Base-by-base conservation (phyloP, 2,888 invertebrate species). In the Cosmia pyralina region DNA sequence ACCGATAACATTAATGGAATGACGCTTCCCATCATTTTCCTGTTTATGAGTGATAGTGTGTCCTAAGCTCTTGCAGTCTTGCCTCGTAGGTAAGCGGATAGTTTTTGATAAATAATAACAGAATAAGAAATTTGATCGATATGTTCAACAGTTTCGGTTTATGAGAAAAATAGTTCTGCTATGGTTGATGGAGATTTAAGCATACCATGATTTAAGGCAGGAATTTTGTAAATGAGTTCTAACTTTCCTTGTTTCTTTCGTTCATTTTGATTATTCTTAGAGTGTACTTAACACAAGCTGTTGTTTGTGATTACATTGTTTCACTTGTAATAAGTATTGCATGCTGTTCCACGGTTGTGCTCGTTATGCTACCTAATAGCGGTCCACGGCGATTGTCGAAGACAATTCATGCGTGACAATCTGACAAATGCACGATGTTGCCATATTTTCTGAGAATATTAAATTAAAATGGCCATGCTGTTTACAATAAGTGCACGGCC, bases 341-440 rank as follows among this genome's bases (percentile, higher is more conserved):
- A 63, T 73, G 73, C 57, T 41, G 52, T 55, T 62, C 34, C 19
- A 53, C 69, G 67, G 41, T 10, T 38, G 34, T 52, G 34, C 50
- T 67, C 55, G 67, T 70, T 22, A 41, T 59, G 63, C 81, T 59
- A 66, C 58, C 50, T 67, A 69, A 67, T 58, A 65, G 44, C 66
- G 46, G 17, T 22, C 28, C 28, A 70, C 58, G 67, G 46, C 65
- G 53, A 73, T 73, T 79, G 73, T 82, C 44, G 38, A 65, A 60
- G 55, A 77, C 64, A 53, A 73, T 71, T 81, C 83, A 78, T 66
- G 83, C 83, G 79, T 70, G 64, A 73, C 73, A 58, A 81, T 73
- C 78, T 58, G 38, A 69, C 41, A 64, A 64, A 59, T 62, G 60
- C 46, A 81, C 55, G 53, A 59, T 46, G 50, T 53, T 66, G 62